Evolutionary conservation across 2,888 invertebrate species (phyloP).

Genomic region (Embidobia sp.): DNA sequence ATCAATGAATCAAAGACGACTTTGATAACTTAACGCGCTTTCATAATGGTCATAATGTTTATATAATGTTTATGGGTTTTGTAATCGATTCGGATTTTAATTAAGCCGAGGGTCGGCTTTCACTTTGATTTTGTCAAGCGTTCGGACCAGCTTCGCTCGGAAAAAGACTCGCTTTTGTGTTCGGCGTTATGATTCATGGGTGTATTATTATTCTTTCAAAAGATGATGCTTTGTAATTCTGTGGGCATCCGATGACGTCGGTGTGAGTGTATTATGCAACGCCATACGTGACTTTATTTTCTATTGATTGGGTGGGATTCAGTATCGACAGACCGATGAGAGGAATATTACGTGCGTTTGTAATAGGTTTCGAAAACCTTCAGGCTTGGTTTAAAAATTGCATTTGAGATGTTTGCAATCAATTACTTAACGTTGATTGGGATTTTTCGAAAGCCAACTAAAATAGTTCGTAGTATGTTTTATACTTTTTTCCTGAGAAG

Average conservation of each 20-base stretch:
- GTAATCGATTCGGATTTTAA: conserved; percentile 10
- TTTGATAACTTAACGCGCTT: neutral
- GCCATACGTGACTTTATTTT: conserved; percentile 25
- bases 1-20: too few relatives aligned
- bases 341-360: too few relatives aligned
- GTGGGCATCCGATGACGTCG: conserved; percentile 19
- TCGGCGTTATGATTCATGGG: conserved; percentile 18
- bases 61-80: conserved; percentile 38
- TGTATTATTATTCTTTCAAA: conserved; percentile 31
- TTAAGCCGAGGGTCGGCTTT: conserved; percentile 32
- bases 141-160: conserved; percentile 1
- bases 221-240: conserved; percentile 19
- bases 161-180: conserved; percentile 20
- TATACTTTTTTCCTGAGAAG: too few relatives aligned
- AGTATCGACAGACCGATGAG: too few relatives aligned
- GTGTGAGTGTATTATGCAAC: conserved; percentile 30
- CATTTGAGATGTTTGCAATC: too few relatives aligned
- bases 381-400: too few relatives aligned
- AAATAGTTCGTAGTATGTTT: too few relatives aligned
- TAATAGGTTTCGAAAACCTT: too few relatives aligned
- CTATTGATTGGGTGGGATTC: conserved; percentile 15
- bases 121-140: conserved; percentile 20
- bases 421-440: too few relatives aligned
- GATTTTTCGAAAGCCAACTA: too few relatives aligned
- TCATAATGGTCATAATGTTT: conserved; percentile 28